Conservation (phyloP, 2,797 vertebrate genomes). For the Pachyuromys duprasi region DNA sequence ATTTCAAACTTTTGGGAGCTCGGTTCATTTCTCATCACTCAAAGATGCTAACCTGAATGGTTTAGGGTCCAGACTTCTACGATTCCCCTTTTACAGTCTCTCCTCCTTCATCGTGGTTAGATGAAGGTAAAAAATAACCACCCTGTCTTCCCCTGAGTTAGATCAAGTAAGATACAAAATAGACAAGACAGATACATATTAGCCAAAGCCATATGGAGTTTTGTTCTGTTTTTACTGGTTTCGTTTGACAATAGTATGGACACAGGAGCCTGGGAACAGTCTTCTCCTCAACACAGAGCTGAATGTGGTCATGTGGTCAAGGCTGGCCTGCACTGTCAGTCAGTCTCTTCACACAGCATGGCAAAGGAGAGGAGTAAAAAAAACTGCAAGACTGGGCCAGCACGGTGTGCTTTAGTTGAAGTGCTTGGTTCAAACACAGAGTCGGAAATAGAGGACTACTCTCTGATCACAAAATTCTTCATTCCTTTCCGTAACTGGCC, state of each 20-base stretch:
- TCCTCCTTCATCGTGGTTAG: neutral
- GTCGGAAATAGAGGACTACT: neutral
- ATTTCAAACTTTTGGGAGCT: neutral
- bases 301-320: neutral
- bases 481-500: neutral
- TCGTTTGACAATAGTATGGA: neutral
- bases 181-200: neutral
- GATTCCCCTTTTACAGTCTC: neutral
- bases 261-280: neutral
- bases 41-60: neutral
- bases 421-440: neutral
- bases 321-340: neutral
- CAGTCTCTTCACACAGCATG: rapidly evolving
- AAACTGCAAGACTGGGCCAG: neutral
- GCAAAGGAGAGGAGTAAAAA: neutral
- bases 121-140: neutral
- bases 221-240: neutral
- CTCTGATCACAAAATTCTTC: neutral
- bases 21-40: neutral
- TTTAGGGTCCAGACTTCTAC: neutral
- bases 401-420: neutral
- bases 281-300: neutral
- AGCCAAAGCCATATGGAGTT: neutral
- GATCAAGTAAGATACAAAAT: neutral
- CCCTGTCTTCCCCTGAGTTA: neutral